Evolutionary conservation across 2,113 vertebrate genomes (phyloP), one percentile per base, ranked within the genome.

Genomic region (Calonectris borealis): DNA sequence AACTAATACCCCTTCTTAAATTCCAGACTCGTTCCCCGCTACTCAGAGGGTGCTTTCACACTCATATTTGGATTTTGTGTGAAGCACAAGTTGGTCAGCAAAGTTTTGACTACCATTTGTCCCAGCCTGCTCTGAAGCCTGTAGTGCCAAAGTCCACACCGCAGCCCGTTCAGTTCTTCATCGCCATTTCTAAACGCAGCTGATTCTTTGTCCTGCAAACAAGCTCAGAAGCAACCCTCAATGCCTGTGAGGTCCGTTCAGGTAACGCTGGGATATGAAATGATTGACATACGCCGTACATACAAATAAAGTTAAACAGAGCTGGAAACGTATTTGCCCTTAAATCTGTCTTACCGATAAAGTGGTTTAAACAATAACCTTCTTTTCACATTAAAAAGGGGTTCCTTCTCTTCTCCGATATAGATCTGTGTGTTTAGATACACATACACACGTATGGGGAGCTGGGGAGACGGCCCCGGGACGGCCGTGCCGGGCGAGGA

Each of bases 251-350:
- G 62, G 29, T 6, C 32, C 17, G 12, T 7, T 38, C 72, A n/a
- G 68, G n/a, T 1, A 76, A 8, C 32, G 5, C 32, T 6, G 8
- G 80, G 29, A 24, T 24, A 38, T 0, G 11, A 57, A 46, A 65
- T 2, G 11, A 61, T 15, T 68, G 38, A 32, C 15, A 14, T 3
- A 5, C 0, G 31, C 19, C 54, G 15, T 1, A 2, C 0, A 3
- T 6, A 21, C 75, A 61, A 44, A 24, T 12, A 32, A 57, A 91
- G 49, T 51, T 11, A 22, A 85, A 8, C 10, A 54, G 27, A 49
- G 32, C 21, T 17, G 22, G n/a, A 3, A 20, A n/a, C 2, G 2
- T 2, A 5, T 27, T 9, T 22, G 15, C 14, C 25, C 21, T 62
- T 34, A 8, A 3, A 8, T 13, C 4, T 12, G 42, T 7, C 57